phyloP scores from a whole-genome alignment of 2,888 invertebrate species.

The Bellardia bayeri region DNA sequence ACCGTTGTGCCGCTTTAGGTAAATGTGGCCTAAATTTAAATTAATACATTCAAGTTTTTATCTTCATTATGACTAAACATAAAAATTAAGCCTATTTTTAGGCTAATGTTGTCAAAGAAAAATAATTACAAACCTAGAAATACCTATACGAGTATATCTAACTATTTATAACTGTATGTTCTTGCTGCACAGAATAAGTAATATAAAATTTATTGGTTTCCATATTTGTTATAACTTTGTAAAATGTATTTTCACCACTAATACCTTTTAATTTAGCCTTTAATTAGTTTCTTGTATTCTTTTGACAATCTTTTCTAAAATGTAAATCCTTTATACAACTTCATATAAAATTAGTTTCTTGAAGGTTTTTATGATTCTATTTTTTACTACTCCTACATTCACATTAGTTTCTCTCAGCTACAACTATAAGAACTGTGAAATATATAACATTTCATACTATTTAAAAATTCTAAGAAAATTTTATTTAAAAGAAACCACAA shows the following conservation, averaged over 20 bases:
- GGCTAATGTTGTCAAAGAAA: no score
- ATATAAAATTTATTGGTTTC: slow-evolving; percentile 15
- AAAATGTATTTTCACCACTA: slow-evolving; percentile 42
- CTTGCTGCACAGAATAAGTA: no score
- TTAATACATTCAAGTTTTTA: no score
- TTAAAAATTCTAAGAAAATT: slow-evolving; percentile 64
- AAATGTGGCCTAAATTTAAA: no score
- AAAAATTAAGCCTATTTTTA: no score
- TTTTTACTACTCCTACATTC: slow-evolving; percentile 3
- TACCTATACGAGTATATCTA: no score
- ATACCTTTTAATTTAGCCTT: slow-evolving; percentile 66
- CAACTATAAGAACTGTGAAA: slow-evolving; percentile 23
- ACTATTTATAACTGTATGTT: no score
- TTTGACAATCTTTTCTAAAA: slow-evolving; percentile 68
- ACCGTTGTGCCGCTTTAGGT: no score
- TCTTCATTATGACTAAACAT: no score
- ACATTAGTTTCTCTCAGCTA: slow-evolving; percentile 44
- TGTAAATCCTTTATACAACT: slow-evolving; percentile 72
- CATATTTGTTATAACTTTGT: slow-evolving; percentile 5
- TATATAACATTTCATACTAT: slow-evolving; percentile 38
- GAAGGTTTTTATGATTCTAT: slow-evolving; percentile 13
- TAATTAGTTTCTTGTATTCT: slow-evolving; percentile 69
- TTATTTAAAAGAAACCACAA: slow-evolving; percentile 65
- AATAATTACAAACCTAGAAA: no score
- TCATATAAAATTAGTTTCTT: slow-evolving; percentile 70